phyloP scores from a whole-genome alignment of 2,797 vertebrate genomes.

The Picus viridis region DNA sequence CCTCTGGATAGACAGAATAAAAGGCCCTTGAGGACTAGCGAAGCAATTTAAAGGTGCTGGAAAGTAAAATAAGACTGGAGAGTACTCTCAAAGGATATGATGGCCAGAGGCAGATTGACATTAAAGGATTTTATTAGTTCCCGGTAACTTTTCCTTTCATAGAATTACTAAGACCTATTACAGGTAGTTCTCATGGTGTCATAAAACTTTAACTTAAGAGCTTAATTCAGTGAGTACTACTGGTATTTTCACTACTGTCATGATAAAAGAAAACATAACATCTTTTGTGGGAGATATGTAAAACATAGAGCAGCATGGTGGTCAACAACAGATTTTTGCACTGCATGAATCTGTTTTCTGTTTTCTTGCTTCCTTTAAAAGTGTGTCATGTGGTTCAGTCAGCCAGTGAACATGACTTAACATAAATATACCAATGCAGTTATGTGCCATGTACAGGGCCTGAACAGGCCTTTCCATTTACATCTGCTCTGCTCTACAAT shows the following conservation, averaged over 20 bases:
- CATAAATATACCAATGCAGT: fast-evolving
- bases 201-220: neutral
- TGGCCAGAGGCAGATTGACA: neutral
- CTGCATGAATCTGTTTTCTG: neutral
- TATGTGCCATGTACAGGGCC: neutral
- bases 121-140: neutral
- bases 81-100: neutral
- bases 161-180: neutral
- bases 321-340: neutral
- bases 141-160: neutral
- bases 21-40: fast-evolving
- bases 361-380: neutral
- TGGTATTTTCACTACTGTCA: neutral
- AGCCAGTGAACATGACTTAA: neutral
- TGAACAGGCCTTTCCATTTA: neutral
- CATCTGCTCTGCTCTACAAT: neutral
- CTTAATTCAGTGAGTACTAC: neutral
- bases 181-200: neutral
- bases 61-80: neutral
- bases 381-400: neutral
- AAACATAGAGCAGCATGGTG: neutral
- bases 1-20: neutral
- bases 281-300: neutral
- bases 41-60: neutral
- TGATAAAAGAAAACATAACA: neutral